Evolutionary conservation across 1,140 invertebrate species (phyloP).

Genomic region (Rhopalosiphum maidis): DNA sequence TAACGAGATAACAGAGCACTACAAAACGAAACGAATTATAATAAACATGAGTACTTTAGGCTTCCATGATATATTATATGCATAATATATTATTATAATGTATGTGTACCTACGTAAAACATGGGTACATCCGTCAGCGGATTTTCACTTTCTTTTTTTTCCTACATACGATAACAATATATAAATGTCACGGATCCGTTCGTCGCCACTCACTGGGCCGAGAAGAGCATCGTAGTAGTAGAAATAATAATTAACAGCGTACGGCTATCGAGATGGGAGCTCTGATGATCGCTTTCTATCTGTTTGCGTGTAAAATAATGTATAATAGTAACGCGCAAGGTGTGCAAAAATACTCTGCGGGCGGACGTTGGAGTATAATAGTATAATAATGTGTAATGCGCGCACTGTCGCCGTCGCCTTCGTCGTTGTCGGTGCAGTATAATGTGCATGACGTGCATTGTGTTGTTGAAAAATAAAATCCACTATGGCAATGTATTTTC

Average conservation of each 20-base stretch:
- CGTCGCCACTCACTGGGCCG: neutral
- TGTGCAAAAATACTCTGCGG: neutral
- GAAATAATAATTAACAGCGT: neutral
- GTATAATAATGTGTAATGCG: neutral
- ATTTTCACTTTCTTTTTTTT: slow-evolving; percentile 38
- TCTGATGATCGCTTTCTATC: neutral
- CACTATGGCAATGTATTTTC: neutral
- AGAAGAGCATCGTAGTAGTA: neutral
- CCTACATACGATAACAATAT: neutral
- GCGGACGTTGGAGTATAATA: neutral
- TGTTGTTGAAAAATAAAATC: neutral
- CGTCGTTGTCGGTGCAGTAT: neutral
- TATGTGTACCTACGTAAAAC: neutral
- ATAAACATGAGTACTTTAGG: neutral
- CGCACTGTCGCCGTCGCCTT: neutral
- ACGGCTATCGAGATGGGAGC: neutral
- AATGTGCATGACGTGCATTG: neutral
- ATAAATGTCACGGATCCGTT: neutral
- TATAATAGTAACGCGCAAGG: neutral
- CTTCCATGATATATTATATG: neutral
- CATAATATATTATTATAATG: neutral
- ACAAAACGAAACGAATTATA: neutral
- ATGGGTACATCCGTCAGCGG: neutral
- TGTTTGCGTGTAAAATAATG: neutral
- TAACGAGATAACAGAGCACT: neutral